These are phyloP conservation scores for Nipponia nippon DNA, from an alignment of 2,113 vertebrate species.

Conservation along the genomic window DNA sequence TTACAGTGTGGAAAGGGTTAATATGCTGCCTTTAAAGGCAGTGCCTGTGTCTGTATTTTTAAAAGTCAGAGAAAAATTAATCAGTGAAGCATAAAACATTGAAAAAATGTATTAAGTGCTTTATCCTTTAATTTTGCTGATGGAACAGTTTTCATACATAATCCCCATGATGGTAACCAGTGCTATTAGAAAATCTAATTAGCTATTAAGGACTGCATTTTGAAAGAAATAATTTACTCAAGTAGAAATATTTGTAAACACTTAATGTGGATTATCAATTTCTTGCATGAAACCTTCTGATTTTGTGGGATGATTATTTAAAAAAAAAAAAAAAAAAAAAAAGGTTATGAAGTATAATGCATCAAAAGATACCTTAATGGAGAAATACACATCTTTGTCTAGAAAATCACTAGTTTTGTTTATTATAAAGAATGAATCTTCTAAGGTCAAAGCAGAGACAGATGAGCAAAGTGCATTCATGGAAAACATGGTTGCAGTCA, in stretches of 20 bases:
- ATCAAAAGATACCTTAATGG: conserved; percentile 1
- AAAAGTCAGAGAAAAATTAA: background rate
- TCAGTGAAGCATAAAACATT: conserved; percentile 40
- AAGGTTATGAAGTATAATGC: background rate
- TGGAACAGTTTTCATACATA: conserved; percentile 53
- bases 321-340: background rate
- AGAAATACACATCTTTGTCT: background rate
- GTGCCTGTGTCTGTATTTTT: background rate
- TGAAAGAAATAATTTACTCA: conserved; percentile 55
- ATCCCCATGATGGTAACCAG: conserved; percentile 37
- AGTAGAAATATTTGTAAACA: conserved; percentile 49
- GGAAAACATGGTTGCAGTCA: background rate
- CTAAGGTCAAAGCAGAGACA: background rate
- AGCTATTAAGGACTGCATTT: conserved; percentile 53
- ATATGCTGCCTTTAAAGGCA: background rate
- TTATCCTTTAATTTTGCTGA: conserved; percentile 67
- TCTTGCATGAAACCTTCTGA: background rate
- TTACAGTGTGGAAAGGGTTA: background rate
- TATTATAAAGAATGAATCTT: background rate
- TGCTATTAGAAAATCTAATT: conserved; percentile 69
- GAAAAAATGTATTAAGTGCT: conserved; percentile 19
- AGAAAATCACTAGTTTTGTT: background rate
- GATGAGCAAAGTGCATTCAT: background rate
- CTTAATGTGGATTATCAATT: conserved; percentile 4
- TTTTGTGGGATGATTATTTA: background rate